Evolutionary conservation across 2,113 vertebrate genomes (phyloP), one percentile per base, ranked within the genome.

Genomic region (Dolichallabes microphthalmus): DNA sequence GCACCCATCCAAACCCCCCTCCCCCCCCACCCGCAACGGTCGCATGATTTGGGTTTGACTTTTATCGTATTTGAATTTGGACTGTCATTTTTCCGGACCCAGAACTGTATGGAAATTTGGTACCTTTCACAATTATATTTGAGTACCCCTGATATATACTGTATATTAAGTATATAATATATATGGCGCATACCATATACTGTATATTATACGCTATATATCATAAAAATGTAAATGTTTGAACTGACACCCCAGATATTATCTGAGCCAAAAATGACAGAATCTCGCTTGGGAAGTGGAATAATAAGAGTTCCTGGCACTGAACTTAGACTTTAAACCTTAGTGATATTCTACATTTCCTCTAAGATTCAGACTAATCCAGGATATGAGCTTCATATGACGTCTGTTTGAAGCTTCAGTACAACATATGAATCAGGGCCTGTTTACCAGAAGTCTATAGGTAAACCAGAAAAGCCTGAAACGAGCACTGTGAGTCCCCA

Each of bases 401-500:
- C 73, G 52, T 68, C 75, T 35, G 57, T 60, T n/a, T 20, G n/a
- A 71, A 85, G 52, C 77, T 60, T 60, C 60, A 10, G 22, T 58
- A 35, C 13, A 50, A 69, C 52, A 66, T 82, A 64, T 82, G 60
- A 13, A 73, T 60, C 78, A 58, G 63, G 9, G 35, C 20, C 68
- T 85, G 79, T 55, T 88, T 63, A 66, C 45, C 64, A 79, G 75
- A 81, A 82, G 57, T 66, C 45, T 77, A 39, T 78, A 61, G 35
- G 58, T 84, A 32, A 82, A 86, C 39, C 80, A 83, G 71, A 63
- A 64, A 77, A 78, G 57, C 75, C 83, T 82, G 27, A 83, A 87
- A 80, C n/a, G 80, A 60, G 69, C 82, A 58, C 84, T 80, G 74
- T 15, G 66, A 71, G 64, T 85, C 86, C 88, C 88, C 85, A 82